Evolutionary conservation across 2,113 vertebrate species (phyloP), one percentile per base, ranked within the genome.

Genomic region (Albula glossodonta): DNA sequence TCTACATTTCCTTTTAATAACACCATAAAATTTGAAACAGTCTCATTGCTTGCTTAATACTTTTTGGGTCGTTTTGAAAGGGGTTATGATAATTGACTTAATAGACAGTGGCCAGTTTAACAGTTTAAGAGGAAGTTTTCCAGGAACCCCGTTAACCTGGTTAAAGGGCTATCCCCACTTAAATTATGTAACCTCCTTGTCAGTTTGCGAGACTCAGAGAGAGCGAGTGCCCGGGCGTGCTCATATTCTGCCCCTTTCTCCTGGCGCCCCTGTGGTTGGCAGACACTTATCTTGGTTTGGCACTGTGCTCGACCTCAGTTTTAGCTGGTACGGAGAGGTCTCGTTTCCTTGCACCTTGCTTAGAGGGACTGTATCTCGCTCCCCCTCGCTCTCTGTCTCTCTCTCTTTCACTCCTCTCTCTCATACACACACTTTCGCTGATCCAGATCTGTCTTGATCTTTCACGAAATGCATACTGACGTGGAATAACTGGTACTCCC

Each of bases 351-450:
- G 8, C 60, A 66, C 60, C 60, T 66, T 66, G 60, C 17, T 66
- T 15, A 66, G 22, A 66, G 22, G 60, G 60, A 66, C 22, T 83
- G 15, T 50, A 31, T 83, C 48, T 70, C 53, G 50, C 12, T 83
- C 60, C 49, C 60, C 70, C 48, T 49, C 57, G 66, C 82, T 83
- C 60, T 70, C 70, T 84, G 50, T 78, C 66, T 77, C 83, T 25
- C 12, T 77, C 50, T 41, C 2, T 52, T 19, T 2, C 10, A 19
- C n/a, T 83, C 12, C 82, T 56, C 50, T 82, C 81, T 83, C 22
- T 12, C 6, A 8, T 41, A 41, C 31, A 41, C 31, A 41, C 31
- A 41, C 31, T 0, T 41, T 41, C 31, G 31, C 31, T 41, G 31
- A 41, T 41, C 31, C 31, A 41, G 0, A 41, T 41, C 31, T 41